A percentile compares a stretch with the other conserved stretches of the same genome.
These are phyloP conservation scores for Ochlodes sylvanus DNA, from an alignment of 2,888 invertebrate species.

Conservation along the genomic window DNA sequence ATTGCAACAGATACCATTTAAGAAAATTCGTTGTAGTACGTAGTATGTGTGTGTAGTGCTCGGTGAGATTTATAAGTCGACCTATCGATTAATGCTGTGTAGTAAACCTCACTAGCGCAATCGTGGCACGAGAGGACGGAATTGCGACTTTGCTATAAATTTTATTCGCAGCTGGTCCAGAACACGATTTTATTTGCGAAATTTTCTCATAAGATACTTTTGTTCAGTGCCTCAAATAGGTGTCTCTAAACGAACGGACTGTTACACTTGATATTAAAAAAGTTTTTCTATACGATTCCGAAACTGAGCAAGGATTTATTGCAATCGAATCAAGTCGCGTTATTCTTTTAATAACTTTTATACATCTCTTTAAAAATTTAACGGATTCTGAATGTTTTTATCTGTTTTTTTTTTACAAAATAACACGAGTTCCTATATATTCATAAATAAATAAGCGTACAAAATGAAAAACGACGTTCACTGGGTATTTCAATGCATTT, in stretches of 20 bases:
- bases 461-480: background rate
- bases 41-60: background rate
- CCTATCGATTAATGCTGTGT: slow-evolving; percentile 22
- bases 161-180: slow-evolving; percentile 56
- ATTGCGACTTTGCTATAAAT: slow-evolving; percentile 36
- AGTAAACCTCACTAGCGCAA: slow-evolving; percentile 6
- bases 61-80: slow-evolving; percentile 15
- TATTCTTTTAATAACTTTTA: slow-evolving; percentile 11
- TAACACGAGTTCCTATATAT: background rate
- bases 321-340: slow-evolving; percentile 27
- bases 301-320: slow-evolving; percentile 31
- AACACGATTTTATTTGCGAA: slow-evolving; percentile 64
- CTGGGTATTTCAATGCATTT: background rate
- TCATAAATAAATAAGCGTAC: too few species aligned
- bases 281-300: slow-evolving; percentile 59
- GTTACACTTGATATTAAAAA: slow-evolving; percentile 81
- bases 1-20: slow-evolving; percentile 8
- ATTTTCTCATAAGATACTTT: slow-evolving; percentile 70
- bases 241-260: slow-evolving; percentile 71
- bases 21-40: background rate
- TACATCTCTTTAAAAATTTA: background rate
- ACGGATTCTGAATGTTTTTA: background rate
- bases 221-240: slow-evolving; percentile 69
- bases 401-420: background rate
- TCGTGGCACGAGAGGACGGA: slow-evolving; percentile 10